Evolutionary conservation across 2,888 invertebrate species (phyloP).

Genomic region (Anagyrus pseudococci): DNA sequence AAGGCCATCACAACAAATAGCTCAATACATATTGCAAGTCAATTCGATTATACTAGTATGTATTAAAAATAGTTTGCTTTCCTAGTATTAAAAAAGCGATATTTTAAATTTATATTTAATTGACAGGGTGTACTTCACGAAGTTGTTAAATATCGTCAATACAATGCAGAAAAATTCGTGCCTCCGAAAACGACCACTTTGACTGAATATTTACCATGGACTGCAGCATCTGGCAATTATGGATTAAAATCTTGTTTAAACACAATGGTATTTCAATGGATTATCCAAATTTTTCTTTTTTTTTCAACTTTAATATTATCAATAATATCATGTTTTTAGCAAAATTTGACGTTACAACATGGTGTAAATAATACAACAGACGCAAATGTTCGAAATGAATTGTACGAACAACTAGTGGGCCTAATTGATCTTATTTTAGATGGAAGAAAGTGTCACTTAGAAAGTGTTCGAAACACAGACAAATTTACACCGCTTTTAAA

Average conservation of each 20-base stretch:
- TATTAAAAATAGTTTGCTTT: conserved; percentile 6
- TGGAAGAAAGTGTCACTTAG: conserved; percentile 74
- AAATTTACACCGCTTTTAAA: conserved; percentile 68
- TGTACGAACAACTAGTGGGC: conserved; percentile 75
- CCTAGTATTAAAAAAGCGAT: not conserved
- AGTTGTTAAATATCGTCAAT: conserved; percentile 70
- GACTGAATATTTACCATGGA: conserved; percentile 79
- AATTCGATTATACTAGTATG: conserved; percentile 57
- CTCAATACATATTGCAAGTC: conserved; percentile 58
- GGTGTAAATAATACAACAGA: conserved; percentile 68
- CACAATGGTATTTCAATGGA: conserved; percentile 49
- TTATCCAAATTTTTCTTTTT: too few relatives aligned
- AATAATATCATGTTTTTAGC: conserved; percentile 44
- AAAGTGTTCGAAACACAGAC: conserved; percentile 69
- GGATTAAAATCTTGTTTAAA: conserved; percentile 57
- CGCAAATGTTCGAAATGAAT: conserved; percentile 64
- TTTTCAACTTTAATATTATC: too few relatives aligned
- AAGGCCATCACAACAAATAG: conserved; percentile 66
- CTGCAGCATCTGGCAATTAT: conserved; percentile 68
- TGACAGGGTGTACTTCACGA: conserved; percentile 69
- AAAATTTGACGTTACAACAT: conserved; percentile 59
- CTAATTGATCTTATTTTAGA: conserved; percentile 77
- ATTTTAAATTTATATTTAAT: conserved; percentile 12
- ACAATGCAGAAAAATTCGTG: conserved; percentile 65
- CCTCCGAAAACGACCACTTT: conserved; percentile 56